These are phyloP conservation scores for Lathamus discolor DNA, from an alignment of 2,113 vertebrate genomes.

Conservation along the genomic window DNA sequence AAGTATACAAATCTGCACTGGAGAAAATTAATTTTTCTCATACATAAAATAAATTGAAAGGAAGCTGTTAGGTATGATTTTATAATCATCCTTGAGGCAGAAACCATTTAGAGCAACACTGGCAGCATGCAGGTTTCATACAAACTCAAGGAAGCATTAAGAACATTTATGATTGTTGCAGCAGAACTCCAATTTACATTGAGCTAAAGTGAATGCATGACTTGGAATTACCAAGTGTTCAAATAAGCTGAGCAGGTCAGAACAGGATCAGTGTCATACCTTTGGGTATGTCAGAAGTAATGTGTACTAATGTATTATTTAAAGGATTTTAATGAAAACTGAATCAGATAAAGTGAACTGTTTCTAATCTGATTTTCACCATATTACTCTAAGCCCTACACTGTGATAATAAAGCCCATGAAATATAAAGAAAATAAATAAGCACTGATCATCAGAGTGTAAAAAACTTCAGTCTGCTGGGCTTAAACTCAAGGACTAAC, in stretches of 20 bases:
- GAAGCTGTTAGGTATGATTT: neutral
- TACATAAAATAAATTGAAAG: conserved; percentile 27
- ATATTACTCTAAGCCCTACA: conserved; percentile 6
- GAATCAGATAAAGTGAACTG: conserved; percentile 60
- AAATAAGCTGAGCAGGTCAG: neutral
- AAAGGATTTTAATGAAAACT: conserved; percentile 67
- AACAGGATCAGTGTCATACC: neutral
- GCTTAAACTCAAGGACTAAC: neutral
- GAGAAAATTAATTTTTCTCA: conserved; percentile 26
- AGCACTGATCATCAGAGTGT: conserved; percentile 33
- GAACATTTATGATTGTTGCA: conserved; percentile 24
- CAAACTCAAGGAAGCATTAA: neutral
- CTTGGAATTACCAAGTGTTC: neutral
- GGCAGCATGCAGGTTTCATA: neutral
- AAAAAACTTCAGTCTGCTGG: conserved; percentile 25
- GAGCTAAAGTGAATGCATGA: neutral
- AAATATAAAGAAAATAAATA: conserved; percentile 59
- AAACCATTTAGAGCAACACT: conserved; percentile 11
- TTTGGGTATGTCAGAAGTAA: conserved; percentile 20
- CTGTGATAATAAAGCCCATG: conserved; percentile 39
- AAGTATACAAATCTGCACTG: conserved; percentile 8
- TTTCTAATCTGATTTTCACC: conserved; percentile 70
- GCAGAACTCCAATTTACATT: conserved; percentile 4
- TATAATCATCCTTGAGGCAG: neutral
- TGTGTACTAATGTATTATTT: conserved; percentile 61